phyloP scores from a whole-genome alignment of 2,113 vertebrate genomes.

The Vulpes vulpes region DNA sequence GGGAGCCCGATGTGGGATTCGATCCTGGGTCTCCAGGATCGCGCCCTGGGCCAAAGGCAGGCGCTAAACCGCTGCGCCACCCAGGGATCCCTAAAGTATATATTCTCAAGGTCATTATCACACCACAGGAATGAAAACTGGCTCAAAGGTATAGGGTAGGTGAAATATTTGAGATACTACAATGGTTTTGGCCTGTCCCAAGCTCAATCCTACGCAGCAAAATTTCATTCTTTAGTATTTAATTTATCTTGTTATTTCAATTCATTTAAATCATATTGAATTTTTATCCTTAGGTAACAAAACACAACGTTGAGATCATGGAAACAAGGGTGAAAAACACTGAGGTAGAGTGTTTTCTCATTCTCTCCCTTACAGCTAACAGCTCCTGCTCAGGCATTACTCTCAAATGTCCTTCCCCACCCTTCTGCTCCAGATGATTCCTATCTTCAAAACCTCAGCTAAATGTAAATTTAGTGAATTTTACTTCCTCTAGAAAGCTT shows the following conservation, averaged over 20 bases:
- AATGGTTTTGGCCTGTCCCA: not conserved
- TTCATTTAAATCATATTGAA: not conserved
- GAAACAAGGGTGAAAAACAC: not conserved
- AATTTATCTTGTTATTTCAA: not conserved
- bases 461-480: not conserved
- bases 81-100: not conserved
- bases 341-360: not conserved
- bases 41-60: no score
- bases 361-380: not conserved
- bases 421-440: not conserved
- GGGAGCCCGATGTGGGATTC: no score
- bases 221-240: constrained; percentile 16
- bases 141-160: not conserved
- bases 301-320: not conserved
- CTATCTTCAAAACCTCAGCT: not conserved
- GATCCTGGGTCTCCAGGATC: no score
- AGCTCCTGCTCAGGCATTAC: not conserved
- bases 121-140: not conserved
- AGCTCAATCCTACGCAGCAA: not conserved
- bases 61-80: no score
- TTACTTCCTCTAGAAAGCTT: not conserved
- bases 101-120: not conserved
- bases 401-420: not conserved
- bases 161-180: not conserved
- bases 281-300: not conserved